Evolutionary conservation across 2,888 invertebrate genomes (phyloP).

Genomic region (Pollenia amentaria): DNA sequence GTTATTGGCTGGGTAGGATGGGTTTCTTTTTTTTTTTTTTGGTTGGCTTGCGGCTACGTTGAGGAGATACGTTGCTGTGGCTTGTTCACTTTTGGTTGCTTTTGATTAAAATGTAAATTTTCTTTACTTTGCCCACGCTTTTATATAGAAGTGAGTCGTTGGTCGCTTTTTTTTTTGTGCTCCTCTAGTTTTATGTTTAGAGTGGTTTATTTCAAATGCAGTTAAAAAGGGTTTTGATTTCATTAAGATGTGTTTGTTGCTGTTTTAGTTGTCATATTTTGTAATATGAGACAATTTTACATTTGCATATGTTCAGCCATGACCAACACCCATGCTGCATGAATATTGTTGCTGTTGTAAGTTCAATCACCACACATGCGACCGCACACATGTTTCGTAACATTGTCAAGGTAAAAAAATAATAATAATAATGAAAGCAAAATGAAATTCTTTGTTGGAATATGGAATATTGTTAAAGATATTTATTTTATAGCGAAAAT

Average conservation of each 20-base stretch:
- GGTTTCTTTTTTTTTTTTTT: too few species aligned
- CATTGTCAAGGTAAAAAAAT: slow-evolving; percentile 54
- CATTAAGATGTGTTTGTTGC: slow-evolving; percentile 38
- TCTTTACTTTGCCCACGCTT: slow-evolving; percentile 58
- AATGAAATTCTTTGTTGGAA: slow-evolving; percentile 24
- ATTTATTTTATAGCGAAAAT: background rate
- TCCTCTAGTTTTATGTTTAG: slow-evolving; percentile 7
- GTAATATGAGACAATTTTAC: slow-evolving; percentile 59
- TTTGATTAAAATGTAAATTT: slow-evolving; percentile 74
- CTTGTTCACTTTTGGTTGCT: slow-evolving; percentile 59
- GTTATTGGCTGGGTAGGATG: slow-evolving; percentile 2
- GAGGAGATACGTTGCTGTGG: slow-evolving; percentile 20
- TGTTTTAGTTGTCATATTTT: slow-evolving; percentile 2
- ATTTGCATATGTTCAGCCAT: slow-evolving; percentile 53
- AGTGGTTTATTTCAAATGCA: slow-evolving; percentile 49
- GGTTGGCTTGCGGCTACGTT: slow-evolving; percentile 17
- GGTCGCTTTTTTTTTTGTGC: background rate
- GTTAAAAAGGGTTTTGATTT: slow-evolving; percentile 69
- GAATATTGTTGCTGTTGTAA: slow-evolving; percentile 17
- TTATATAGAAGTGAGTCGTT: slow-evolving; percentile 53
- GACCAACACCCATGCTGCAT: slow-evolving; percentile 34
- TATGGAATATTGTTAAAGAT: background rate
- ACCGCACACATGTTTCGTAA: slow-evolving; percentile 56
- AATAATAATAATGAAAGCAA: slow-evolving; percentile 44
- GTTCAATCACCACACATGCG: slow-evolving; percentile 52